Conservation (phyloP, 2,888 invertebrate species). For the Eudemis profundana region DNA sequence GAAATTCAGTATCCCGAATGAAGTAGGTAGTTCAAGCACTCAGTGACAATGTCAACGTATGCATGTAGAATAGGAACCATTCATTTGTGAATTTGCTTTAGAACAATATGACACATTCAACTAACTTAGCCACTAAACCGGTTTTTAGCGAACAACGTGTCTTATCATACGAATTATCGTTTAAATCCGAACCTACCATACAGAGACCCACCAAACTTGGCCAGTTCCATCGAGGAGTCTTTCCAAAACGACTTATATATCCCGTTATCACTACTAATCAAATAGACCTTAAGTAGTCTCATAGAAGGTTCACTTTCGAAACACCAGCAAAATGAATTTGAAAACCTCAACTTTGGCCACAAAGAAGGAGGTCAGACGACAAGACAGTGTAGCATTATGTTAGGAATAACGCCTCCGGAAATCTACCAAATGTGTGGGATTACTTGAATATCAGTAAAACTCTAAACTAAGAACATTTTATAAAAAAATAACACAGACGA, state of each 20-base stretch:
- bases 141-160: slow-evolving; percentile 5
- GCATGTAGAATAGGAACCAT: too few relatives aligned
- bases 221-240: too few relatives aligned
- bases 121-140: not conserved
- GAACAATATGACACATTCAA: not conserved
- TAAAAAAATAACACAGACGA: too few relatives aligned
- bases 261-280: not conserved
- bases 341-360: not conserved
- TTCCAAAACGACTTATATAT: slow-evolving; percentile 3
- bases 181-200: slow-evolving; percentile 19
- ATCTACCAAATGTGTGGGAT: not conserved
- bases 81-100: not conserved
- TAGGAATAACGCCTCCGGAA: not conserved
- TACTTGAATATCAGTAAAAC: not conserved
- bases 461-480: too few relatives aligned
- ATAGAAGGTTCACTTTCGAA: not conserved
- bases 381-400: not conserved
- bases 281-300: not conserved
- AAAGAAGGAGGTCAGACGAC: slow-evolving; percentile 25
- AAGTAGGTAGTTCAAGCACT: too few relatives aligned
- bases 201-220: slow-evolving; percentile 20
- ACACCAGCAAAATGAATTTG: not conserved
- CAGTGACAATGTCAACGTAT: too few relatives aligned
- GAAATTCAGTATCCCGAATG: too few relatives aligned
- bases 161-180: slow-evolving; percentile 32